Conservation (phyloP, 2,797 vertebrate genomes). For the Darevskia mixta region DNA sequence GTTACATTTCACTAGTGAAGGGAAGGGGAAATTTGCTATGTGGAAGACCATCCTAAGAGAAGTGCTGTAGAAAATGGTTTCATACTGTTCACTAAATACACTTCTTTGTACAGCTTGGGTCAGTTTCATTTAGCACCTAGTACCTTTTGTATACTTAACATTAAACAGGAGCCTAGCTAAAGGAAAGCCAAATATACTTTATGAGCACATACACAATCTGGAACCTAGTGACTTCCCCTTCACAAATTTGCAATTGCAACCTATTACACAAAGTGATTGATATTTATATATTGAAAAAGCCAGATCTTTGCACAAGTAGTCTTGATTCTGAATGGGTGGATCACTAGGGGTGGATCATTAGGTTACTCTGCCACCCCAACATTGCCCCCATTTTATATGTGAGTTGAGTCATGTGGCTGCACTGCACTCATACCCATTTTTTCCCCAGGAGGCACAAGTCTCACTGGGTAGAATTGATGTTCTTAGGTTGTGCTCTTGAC, state of each 20-base stretch:
- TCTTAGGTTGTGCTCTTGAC: not conserved
- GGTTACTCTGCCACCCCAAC: not conserved
- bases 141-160: not conserved
- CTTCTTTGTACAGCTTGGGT: not conserved
- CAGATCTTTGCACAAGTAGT: not conserved
- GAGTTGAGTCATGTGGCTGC: not conserved
- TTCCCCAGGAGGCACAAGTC: not conserved
- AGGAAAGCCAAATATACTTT: not conserved
- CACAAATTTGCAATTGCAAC: not conserved
- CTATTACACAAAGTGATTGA: not conserved
- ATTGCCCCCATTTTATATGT: not conserved
- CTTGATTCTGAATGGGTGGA: not conserved
- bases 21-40: not conserved
- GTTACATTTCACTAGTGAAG: slow-evolving; percentile 25
- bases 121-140: slow-evolving; percentile 12
- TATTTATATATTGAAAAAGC: not conserved
- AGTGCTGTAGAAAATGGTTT: slow-evolving; percentile 36
- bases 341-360: no score
- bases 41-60: slow-evolving; percentile 17
- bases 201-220: not conserved
- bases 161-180: not conserved
- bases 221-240: not conserved
- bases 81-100: slow-evolving; percentile 30
- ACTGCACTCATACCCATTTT: not conserved
- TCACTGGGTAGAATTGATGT: no score